Conservation (phyloP, 1,140 invertebrate species). For the Lasaia peninsularis region DNA sequence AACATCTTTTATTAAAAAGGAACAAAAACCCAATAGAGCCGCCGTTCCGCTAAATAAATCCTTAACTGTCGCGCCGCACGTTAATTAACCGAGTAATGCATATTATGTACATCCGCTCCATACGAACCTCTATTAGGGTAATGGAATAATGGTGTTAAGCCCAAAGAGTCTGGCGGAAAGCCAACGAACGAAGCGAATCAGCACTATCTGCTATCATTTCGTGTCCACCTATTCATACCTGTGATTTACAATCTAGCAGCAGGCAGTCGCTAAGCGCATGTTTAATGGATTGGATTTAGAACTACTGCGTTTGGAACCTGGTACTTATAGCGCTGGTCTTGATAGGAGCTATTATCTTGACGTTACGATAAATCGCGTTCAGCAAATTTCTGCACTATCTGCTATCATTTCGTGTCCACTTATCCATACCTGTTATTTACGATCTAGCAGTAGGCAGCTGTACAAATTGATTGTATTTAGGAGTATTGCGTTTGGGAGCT, state of each 20-base stretch:
- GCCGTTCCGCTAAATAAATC: constrained; percentile 22
- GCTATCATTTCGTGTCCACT: constrained; percentile 14
- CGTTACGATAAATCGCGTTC: too few species aligned
- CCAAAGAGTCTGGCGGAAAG: constrained; percentile 44
- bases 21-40: background rate
- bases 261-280: too few species aligned
- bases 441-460: background rate
- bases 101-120: constrained; percentile 32
- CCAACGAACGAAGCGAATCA: constrained; percentile 25
- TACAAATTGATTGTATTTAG: too few species aligned
- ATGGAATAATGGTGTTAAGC: constrained; percentile 47
- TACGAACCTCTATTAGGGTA: constrained; percentile 43
- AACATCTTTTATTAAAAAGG: background rate
- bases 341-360: too few species aligned
- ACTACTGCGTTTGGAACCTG: too few species aligned
- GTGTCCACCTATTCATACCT: constrained; percentile 8
- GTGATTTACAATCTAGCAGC: background rate
- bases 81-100: constrained; percentile 37
- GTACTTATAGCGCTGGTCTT: too few species aligned
- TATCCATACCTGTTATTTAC: constrained; percentile 5
- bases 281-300: too few species aligned
- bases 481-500: too few species aligned
- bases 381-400: constrained; percentile 9
- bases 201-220: constrained; percentile 18
- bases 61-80: constrained; percentile 26